Conservation (phyloP, 2,797 vertebrate species). For the Melanotaenia boesemani region DNA sequence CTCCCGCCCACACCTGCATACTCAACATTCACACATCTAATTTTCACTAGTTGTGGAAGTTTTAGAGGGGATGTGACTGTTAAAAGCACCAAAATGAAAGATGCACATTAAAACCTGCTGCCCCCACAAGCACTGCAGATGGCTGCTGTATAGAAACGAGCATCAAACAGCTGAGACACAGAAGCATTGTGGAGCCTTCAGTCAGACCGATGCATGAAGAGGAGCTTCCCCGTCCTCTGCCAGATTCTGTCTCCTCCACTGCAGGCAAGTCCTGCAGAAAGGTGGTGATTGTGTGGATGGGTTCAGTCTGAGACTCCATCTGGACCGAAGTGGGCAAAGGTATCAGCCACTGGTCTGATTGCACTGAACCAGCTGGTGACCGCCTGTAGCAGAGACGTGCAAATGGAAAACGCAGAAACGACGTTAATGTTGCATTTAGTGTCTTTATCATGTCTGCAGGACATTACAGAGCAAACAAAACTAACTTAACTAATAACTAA, state of each 20-base stretch:
- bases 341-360: conserved; percentile 71
- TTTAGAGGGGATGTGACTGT: conserved; percentile 1
- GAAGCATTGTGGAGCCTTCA: conserved; percentile 28
- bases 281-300: conserved; percentile 56
- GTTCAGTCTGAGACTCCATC: conserved; percentile 68
- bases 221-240: conserved; percentile 14
- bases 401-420: conserved; percentile 1
- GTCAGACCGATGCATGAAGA: conserved; percentile 1
- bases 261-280: conserved; percentile 45
- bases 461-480: conserved; percentile 18
- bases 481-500: no score
- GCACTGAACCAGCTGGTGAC: conserved; percentile 70
- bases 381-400: conserved; percentile 33
- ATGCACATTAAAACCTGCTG: conserved; percentile 9
- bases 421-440: conserved; percentile 24
- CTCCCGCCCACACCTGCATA: background rate
- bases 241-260: conserved; percentile 40
- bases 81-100: conserved; percentile 2
- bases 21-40: background rate
- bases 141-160: conserved; percentile 3
- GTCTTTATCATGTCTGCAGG: conserved; percentile 42
- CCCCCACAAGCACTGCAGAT: conserved; percentile 18
- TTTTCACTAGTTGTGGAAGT: conserved; percentile 2
- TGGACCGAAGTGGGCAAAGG: conserved; percentile 59
- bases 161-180: conserved; percentile 35